Base-by-base conservation (phyloP, 1,140 invertebrate species). In the Trachymyrmex cornetzi region DNA sequence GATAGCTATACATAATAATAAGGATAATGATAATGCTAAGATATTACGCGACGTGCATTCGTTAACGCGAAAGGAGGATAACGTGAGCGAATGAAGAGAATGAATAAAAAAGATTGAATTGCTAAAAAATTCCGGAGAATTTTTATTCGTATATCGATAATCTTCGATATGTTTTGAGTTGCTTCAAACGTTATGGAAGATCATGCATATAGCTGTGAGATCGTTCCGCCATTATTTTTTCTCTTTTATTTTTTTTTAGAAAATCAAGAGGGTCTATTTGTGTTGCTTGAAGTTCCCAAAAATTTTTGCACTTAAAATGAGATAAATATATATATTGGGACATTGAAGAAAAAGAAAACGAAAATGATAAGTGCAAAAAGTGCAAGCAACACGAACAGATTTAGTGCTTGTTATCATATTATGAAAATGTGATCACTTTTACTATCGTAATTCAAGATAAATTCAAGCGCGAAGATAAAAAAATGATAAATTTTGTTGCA, bases 1-100 rank as follows among this genome's bases (percentile, higher is more conserved):
- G 79, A 9, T 82, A 72, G 66, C 53, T 85, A 48, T 69, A 80
- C 87, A 75, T 85, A 88, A 89, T 38, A 77, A 86, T 89, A 89
- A 86, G 84, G 27, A 66, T 89, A 77, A 69, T 50, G 67, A 79
- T 89, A 79, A 86, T 53, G 66, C 27, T 86, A 86, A 69, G 59
- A 48, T 71, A 77, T 80, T 86, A 44, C 50, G 72, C 27, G 72
- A 67, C 48, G 59, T 66, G 87, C 59, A 61, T 77, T 75, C 71
- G 72, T 71, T 75, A 50, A 69, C 27, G 81, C 55, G 74, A 80
- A 48, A 61, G 66, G 50, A 44, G 55, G 61, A 59, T 59, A 75
- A 72, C 55, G 67, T 53, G 69, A 69, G 75, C 50, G 69, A 79
- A 48, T n/a, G 30, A 82, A 38, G 27, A 38, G 22, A 86, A 50